Percentiles rank a stretch among this genome's conserved stretches.
phyloP scores from a whole-genome alignment of 2,888 invertebrate genomes.

The Phania funesta region DNA sequence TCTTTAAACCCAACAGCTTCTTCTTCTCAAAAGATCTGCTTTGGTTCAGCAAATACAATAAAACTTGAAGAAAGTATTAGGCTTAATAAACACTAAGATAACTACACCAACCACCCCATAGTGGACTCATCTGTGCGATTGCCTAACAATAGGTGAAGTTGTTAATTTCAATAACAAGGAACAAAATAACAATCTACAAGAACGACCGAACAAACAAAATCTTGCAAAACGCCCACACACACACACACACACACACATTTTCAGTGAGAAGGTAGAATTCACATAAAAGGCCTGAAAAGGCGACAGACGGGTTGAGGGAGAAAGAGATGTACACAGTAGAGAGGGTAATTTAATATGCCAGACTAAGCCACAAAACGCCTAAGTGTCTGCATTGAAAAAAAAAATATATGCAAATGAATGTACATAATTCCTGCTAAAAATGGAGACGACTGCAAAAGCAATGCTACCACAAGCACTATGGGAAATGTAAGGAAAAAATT shows the following conservation, averaged over 20 bases:
- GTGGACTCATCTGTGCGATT: neutral
- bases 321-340: neutral
- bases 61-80: neutral
- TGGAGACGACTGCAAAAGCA: neutral
- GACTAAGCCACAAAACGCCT: conserved; percentile 56
- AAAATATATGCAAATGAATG: conserved; percentile 40
- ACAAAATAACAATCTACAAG: neutral
- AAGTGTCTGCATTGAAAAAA: conserved; percentile 45
- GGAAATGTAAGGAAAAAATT: neutral
- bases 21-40: neutral
- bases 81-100: conserved; percentile 6
- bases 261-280: neutral
- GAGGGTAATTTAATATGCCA: conserved; percentile 4
- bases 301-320: neutral
- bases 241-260: neutral
- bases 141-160: conserved; percentile 27
- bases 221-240: conserved; percentile 19
- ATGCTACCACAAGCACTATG: neutral
- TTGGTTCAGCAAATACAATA: neutral
- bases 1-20: neutral
- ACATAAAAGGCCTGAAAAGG: neutral
- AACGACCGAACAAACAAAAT: neutral
- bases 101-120: neutral
- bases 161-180: conserved; percentile 27
- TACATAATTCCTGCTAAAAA: conserved; percentile 3